Conservation (phyloP, 2,888 invertebrate species). For the Hyles lineata region DNA sequence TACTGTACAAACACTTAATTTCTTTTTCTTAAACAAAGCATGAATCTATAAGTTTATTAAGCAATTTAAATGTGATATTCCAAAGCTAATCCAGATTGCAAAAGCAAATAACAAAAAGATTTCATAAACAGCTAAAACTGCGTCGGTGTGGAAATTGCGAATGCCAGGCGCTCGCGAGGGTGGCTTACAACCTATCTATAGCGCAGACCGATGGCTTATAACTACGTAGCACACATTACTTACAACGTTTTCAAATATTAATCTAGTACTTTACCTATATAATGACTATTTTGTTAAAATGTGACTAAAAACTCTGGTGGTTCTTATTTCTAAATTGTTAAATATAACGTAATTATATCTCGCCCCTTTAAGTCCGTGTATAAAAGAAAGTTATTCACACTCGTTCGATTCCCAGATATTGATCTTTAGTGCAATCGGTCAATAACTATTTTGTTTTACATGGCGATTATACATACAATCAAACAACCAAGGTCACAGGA, state of each 20-base stretch:
- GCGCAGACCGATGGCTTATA: slow-evolving; percentile 12
- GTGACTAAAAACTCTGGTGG: too few species aligned
- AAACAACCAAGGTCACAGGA: too few species aligned
- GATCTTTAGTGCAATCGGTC: too few species aligned
- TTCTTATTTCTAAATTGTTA: too few species aligned
- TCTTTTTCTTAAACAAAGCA: neutral
- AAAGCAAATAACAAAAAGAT: slow-evolving; percentile 19
- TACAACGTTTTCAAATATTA: slow-evolving; percentile 32
- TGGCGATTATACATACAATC: too few species aligned
- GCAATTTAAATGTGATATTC: neutral
- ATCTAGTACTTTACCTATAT: neutral
- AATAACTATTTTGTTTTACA: too few species aligned
- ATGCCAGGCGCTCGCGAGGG: slow-evolving; percentile 14
- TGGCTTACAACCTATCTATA: neutral
- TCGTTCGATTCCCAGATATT: too few species aligned
- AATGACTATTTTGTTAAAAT: neutral
- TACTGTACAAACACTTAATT: neutral
- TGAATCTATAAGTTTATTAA: neutral
- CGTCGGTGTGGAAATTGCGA: slow-evolving; percentile 21
- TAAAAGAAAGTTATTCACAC: too few species aligned
- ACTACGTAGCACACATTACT: neutral
- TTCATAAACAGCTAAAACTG: slow-evolving; percentile 25
- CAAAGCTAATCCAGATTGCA: slow-evolving; percentile 15
- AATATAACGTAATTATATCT: too few species aligned
- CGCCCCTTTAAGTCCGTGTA: too few species aligned